These are phyloP conservation scores for Drosophila monieri DNA, from an alignment of 2,888 invertebrate genomes.

Conservation along the genomic window DNA sequence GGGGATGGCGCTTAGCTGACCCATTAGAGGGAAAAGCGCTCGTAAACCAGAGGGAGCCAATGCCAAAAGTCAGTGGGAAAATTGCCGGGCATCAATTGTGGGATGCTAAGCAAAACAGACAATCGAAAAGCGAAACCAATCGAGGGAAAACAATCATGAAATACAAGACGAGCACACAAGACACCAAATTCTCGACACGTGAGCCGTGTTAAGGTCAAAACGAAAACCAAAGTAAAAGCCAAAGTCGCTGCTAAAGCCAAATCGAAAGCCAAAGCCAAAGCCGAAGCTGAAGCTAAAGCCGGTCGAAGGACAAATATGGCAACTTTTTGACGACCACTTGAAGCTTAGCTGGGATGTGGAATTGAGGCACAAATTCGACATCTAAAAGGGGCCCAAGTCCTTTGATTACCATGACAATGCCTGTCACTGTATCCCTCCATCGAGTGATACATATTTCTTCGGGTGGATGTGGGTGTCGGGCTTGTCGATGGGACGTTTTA, in stretches of 20 bases:
- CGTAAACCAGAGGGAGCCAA: constrained; percentile 52
- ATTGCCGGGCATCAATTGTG: constrained; percentile 68
- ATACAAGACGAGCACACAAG: constrained; percentile 44
- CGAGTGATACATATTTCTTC: not conserved
- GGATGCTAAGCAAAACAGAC: constrained; percentile 66
- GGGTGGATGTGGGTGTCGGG: constrained; percentile 30
- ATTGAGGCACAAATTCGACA: constrained; percentile 54
- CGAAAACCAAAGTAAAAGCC: constrained; percentile 2
- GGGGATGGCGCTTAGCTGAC: constrained; percentile 60
- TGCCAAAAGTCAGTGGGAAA: constrained; percentile 66
- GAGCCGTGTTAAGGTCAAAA: constrained; percentile 49
- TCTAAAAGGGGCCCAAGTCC: constrained; percentile 41
- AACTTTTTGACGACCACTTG: constrained; percentile 62
- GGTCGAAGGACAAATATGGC: constrained; percentile 44
- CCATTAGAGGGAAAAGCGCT: constrained; percentile 63
- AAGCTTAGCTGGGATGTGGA: constrained; percentile 55
- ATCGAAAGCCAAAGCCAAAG: constrained; percentile 19
- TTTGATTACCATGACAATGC: constrained; percentile 69
- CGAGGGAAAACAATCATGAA: constrained; percentile 65
- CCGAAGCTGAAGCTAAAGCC: constrained; percentile 38
- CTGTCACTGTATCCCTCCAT: constrained; percentile 19
- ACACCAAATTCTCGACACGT: constrained; percentile 53
- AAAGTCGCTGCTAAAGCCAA: not conserved
- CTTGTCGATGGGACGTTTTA: constrained; percentile 45
- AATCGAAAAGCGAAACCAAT: constrained; percentile 60